Base-by-base conservation (phyloP, 2,113 vertebrate genomes). In the Urocitellus parryii region DNA sequence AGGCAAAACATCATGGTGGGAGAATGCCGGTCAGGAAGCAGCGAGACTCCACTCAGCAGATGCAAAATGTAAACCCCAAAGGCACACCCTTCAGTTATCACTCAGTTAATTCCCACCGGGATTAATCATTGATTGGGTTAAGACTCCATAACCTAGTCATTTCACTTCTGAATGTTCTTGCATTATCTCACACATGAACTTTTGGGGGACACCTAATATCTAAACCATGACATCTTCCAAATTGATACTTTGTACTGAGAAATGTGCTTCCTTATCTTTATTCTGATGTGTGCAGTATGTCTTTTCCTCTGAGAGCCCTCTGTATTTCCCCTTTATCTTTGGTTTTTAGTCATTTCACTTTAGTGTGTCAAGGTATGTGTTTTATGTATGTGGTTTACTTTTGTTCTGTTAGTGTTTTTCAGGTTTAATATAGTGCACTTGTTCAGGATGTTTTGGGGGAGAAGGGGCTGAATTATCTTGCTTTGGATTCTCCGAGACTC, bases 201-300 rank as follows among this genome's bases (percentile, higher is more conserved):
- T 22, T 22, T 5, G 56, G 56, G 18, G 56, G 20, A 24, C 20
- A 58, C 56, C 20, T 58, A 58, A 8, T 58, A 58, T 58, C 56
- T 58, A 58, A 58, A 2, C 56, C 56, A 58, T 58, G 22, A 58
- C 56, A 20, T 58, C 56, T 63, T 63, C 61, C 61, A 27, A 12
- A 68, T 91, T 81, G 45, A 24, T 91, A 53, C 29, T 88, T 86
- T 92, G 83, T 63, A 34, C 63, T 51, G 58, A 86, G 77, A 96
- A 67, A 39, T 72, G 58, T 83, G 16, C 37, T 81, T 80, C 32
- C 68, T 88, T 27, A n/a, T 58, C 39, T 97, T 78, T 95, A 37
- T 94, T 81, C 25, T 10, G 81, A 1, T 79, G 5, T 91, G 8
- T 58, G 1, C n/a, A 20, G 22, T 48, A 9, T 18, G 8, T 67